A percentile compares a stretch with the other conserved stretches of the same genome.
These are phyloP conservation scores for Clavelina lepadiformis DNA, from an alignment of 23 tunicate genomes.

Conservation along the genomic window DNA sequence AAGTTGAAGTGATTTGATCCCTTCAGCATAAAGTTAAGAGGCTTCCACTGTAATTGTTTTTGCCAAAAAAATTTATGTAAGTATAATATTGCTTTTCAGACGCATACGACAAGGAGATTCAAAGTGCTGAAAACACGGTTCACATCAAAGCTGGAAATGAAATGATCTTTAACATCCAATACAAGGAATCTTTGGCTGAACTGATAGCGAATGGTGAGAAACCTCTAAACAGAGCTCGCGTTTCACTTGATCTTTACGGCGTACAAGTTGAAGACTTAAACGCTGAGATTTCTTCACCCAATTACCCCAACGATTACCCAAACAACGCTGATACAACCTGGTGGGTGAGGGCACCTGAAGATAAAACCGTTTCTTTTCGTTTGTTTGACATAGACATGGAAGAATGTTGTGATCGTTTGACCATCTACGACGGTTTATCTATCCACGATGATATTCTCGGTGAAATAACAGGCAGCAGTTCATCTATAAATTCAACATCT, in stretches of 20 bases:
- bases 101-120: neutral
- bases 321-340: conserved; percentile 38
- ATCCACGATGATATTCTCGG: neutral
- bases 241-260: conserved; percentile 8
- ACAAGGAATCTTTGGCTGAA: conserved; percentile 1
- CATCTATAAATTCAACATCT: neutral
- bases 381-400: conserved; percentile 11
- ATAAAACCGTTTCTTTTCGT: neutral
- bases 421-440: conserved; percentile 20
- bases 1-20: too few relatives aligned
- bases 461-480: neutral
- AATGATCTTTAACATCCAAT: conserved; percentile 14
- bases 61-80: too few relatives aligned
- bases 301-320: conserved; percentile 46
- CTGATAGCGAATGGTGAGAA: conserved; percentile 4
- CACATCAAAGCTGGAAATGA: conserved; percentile 16
- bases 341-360: conserved; percentile 19
- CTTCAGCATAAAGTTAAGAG: too few relatives aligned
- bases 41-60: too few relatives aligned
- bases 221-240: conserved; percentile 10
- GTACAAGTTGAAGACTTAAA: conserved; percentile 5
- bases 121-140: neutral
- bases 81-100: too few relatives aligned
- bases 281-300: conserved; percentile 38
- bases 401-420: conserved; percentile 18